Conservation (phyloP, 2,797 vertebrate genomes). For the Linurgus olivaceus region DNA sequence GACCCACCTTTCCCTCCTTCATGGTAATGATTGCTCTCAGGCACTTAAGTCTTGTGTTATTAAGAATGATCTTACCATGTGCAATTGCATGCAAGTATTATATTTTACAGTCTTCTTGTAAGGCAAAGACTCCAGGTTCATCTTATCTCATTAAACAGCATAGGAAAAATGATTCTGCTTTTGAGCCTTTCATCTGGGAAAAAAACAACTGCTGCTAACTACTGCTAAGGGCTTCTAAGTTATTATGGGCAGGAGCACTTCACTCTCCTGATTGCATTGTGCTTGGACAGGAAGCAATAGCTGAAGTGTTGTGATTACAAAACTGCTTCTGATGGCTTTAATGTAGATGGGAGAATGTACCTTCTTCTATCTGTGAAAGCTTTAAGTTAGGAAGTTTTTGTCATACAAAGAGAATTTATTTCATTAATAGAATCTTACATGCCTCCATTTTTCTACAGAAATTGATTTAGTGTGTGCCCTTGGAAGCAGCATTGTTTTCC, state of each 20-base stretch:
- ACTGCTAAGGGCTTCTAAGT: not conserved
- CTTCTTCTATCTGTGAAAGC: not conserved
- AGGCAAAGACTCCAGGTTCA: not conserved
- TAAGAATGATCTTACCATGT: not conserved
- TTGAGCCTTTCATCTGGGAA: not conserved
- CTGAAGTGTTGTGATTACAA: not conserved
- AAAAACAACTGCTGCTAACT: not conserved
- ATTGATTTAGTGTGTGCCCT: not conserved
- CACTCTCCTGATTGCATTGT: not conserved
- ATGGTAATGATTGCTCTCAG: not conserved
- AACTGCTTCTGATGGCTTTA: not conserved
- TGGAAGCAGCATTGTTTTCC: not conserved
- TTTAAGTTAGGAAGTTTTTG: not conserved
- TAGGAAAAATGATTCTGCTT: not conserved
- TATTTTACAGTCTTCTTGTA: not conserved
- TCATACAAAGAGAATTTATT: not conserved
- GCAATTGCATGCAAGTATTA: not conserved
- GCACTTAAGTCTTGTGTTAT: not conserved
- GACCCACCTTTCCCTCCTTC: not conserved
- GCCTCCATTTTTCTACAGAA: not conserved
- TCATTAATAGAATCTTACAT: not conserved
- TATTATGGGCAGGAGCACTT: not conserved
- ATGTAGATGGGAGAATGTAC: not conserved
- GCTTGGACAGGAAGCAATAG: constrained; percentile 19
- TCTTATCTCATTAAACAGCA: not conserved